A percentile compares a stretch with the other conserved stretches of the same genome.
Conservation (phyloP, 1,140 invertebrate genomes). For the Arctopsyche grandis region DNA sequence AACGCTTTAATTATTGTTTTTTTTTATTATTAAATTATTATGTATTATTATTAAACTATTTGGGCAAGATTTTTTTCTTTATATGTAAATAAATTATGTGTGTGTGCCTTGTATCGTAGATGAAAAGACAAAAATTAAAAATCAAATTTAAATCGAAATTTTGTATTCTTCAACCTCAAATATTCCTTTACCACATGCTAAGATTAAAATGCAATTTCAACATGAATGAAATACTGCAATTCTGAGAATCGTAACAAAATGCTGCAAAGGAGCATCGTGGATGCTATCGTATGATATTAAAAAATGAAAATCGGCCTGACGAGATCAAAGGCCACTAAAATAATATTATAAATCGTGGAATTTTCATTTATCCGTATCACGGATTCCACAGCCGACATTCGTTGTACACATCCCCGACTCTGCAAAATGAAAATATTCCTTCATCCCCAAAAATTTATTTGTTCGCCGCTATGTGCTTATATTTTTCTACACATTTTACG, state of each 20-base stretch:
- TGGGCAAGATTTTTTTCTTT: constrained; percentile 54
- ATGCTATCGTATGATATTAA: constrained; percentile 18
- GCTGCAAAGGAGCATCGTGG: neutral
- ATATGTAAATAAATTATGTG: constrained; percentile 59
- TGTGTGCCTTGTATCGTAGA: constrained; percentile 70
- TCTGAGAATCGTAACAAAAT: neutral
- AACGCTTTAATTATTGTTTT: constrained; percentile 47
- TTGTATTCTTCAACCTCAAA: neutral
- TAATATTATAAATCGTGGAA: constrained; percentile 53
- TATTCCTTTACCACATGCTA: too few relatives aligned
- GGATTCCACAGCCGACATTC: constrained; percentile 43
- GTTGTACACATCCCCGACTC: constrained; percentile 2
- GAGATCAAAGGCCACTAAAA: constrained; percentile 52
- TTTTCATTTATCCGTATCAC: constrained; percentile 52
- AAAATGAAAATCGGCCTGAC: neutral
- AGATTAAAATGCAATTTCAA: too few relatives aligned
- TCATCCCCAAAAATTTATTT: constrained; percentile 31
- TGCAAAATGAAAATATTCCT: constrained; percentile 48
- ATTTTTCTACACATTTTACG: constrained; percentile 34
- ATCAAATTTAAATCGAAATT: constrained; percentile 65
- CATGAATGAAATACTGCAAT: too few relatives aligned
- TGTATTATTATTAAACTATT: constrained; percentile 52
- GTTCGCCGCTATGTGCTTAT: constrained; percentile 33
- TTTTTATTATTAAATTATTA: constrained; percentile 52
- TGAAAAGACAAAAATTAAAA: constrained; percentile 64